phyloP scores from a whole-genome alignment of 2,113 vertebrate species.

The Hylia prasina region DNA sequence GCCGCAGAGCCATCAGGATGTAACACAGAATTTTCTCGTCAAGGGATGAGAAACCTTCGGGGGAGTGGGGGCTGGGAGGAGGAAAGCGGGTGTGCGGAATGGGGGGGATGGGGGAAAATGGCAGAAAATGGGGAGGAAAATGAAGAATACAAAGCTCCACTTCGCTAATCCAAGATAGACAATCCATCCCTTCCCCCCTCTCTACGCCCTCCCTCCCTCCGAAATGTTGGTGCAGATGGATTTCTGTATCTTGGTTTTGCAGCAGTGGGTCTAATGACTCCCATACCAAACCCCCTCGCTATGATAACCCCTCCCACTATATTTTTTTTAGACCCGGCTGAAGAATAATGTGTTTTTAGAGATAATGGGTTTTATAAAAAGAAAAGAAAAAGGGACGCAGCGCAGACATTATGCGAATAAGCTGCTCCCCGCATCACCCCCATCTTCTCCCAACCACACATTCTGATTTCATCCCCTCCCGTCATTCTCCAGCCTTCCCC shows the following conservation, averaged over 20 bases:
- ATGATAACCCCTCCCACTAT: conserved; percentile 76
- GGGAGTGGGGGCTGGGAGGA: conserved; percentile 1
- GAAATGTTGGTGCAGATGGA: conserved; percentile 75
- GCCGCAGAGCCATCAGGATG: conserved; percentile 77
- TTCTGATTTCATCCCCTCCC: conserved; percentile 57
- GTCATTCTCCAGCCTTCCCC: conserved; percentile 58
- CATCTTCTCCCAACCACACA: conserved; percentile 50
- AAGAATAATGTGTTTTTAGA: conserved; percentile 82
- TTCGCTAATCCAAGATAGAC: conserved; percentile 70
- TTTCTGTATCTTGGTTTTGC: conserved; percentile 82
- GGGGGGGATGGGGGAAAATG: conserved; percentile 45
- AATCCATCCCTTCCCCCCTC: conserved; percentile 67
- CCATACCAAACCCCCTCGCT: conserved; percentile 69
- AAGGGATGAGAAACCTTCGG: conserved; percentile 61
- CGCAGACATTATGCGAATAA: conserved; percentile 73
- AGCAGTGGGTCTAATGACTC: conserved; percentile 80
- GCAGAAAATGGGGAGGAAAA: conserved; percentile 57
- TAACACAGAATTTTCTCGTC: conserved; percentile 76
- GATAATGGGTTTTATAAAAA: conserved; percentile 74
- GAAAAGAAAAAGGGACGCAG: conserved; percentile 64
- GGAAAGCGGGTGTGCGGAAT: conserved; percentile 25
- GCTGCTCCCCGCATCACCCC: conserved; percentile 71
- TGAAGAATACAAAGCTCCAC: conserved; percentile 56
- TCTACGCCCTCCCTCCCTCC: conserved; percentile 64
- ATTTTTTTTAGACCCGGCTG: conserved; percentile 63